phyloP scores from a whole-genome alignment of 2,888 invertebrate genomes.

The Ligdia adustata region DNA sequence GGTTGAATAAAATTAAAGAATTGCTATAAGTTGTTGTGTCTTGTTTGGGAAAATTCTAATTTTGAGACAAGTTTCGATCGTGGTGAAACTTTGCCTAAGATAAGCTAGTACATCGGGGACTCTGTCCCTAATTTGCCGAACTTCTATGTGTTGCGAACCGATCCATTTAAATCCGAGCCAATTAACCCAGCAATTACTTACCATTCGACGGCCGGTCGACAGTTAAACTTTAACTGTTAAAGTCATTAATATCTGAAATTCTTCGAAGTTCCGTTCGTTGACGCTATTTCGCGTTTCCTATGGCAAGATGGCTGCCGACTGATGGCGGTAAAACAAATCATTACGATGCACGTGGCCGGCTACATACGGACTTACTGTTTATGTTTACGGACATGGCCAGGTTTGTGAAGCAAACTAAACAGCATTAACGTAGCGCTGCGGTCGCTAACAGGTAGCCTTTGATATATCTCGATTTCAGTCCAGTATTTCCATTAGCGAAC shows the following conservation, averaged over 20 bases:
- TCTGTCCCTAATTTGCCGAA: slow-evolving; percentile 16
- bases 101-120: no score
- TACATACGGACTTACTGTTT: slow-evolving; percentile 48
- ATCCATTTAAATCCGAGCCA: slow-evolving; percentile 48
- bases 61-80: no score
- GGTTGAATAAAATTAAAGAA: no score
- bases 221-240: slow-evolving; percentile 73
- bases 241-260: slow-evolving; percentile 70
- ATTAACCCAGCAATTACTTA: slow-evolving; percentile 68
- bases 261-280: slow-evolving; percentile 43
- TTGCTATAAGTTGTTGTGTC: no score
- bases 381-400: slow-evolving; percentile 36
- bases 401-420: slow-evolving; percentile 25
- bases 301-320: slow-evolving; percentile 50
- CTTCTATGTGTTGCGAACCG: slow-evolving; percentile 47
- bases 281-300: slow-evolving; percentile 52
- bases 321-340: slow-evolving; percentile 30
- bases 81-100: no score
- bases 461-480: slow-evolving; percentile 20
- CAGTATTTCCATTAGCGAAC: slow-evolving; percentile 27
- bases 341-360: slow-evolving; percentile 54
- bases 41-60: no score
- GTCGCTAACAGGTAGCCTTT: slow-evolving; percentile 33
- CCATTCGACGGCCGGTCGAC: slow-evolving; percentile 57
- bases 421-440: slow-evolving; percentile 24